Base-by-base conservation (phyloP, 2,113 vertebrate genomes). In the Dipodomys spectabilis region DNA sequence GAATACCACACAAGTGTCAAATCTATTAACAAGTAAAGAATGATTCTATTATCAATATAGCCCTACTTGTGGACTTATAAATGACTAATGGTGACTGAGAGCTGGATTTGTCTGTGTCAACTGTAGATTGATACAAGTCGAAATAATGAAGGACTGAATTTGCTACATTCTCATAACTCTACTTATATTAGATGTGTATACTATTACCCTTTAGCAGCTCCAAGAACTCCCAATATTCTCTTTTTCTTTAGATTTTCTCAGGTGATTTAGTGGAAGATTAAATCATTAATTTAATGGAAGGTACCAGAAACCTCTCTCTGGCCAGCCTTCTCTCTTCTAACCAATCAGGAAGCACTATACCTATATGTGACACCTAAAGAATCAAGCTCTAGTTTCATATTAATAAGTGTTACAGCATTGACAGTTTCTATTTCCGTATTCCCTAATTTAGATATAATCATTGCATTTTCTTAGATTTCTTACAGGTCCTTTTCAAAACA, bases 1-100 rank as follows among this genome's bases (percentile, higher is more conserved):
- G 78, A 93, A 96, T 97, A 92, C 82, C 90, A 97, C 67, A 86
- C 7, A 88, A 90, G 88, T 68, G 85, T 96, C 92, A 96, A 91
- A 94, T 79, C 79, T 95, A 75, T 82, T 35, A 69, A 69, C 45
- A 69, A 69, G 4, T n/a, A 86, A 92, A 57, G 71, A 90, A 80
- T 15, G 2, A 71, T 88, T 68, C 53, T 72, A 79, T 87, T 71
- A 89, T 78, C 19, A 81, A 83, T 65, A 90, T 44, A 13, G 15
- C 32, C 91, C 67, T 93, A 35, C 53, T 57, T 62, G 2, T 35
- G 45, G 23, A 72, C 90, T 88, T 90, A 83, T 75, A 90, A 85
- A 87, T 93, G 16, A 35, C 32, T 79, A 73, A 92, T 64, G 88
- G 68, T 30, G 30, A 73, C 2, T 82, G 27, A 6, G 69, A 87